phyloP scores from a whole-genome alignment of 2,113 vertebrate genomes.

The Rattus rattus region DNA sequence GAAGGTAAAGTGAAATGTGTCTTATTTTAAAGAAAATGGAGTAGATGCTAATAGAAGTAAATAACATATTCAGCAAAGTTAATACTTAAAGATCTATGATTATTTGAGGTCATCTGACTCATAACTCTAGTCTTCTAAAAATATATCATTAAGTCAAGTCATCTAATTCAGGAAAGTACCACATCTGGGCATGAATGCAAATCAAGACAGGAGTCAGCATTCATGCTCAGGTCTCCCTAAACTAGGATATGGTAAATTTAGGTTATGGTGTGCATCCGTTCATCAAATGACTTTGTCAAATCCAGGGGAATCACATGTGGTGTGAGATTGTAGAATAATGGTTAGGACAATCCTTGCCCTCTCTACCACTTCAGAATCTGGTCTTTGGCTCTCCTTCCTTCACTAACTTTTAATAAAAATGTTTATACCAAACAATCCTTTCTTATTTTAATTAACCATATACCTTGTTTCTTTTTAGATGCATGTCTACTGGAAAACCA shows the following conservation, averaged over 20 bases:
- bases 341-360: neutral
- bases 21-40: constrained; percentile 27
- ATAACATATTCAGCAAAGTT: neutral
- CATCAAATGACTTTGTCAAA: neutral
- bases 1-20: neutral
- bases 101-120: neutral
- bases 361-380: neutral
- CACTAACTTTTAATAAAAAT: neutral
- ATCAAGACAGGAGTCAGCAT: neutral
- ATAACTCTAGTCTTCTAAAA: constrained; percentile 10
- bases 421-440: neutral
- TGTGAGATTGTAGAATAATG: neutral
- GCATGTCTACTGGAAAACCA: neutral
- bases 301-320: neutral
- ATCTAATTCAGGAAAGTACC: neutral
- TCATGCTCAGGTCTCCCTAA: neutral
- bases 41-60: neutral
- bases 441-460: neutral
- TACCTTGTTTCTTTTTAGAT: neutral
- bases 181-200: neutral
- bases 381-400: neutral
- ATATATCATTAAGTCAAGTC: neutral
- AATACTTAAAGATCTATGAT: constrained; percentile 26
- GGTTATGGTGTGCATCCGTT: neutral
- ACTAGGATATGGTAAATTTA: neutral